A percentile compares a stretch with the other conserved stretches of the same genome.
These are phyloP conservation scores for Teleogryllus oceanicus DNA, from an alignment of 2,888 invertebrate species.

Conservation along the genomic window DNA sequence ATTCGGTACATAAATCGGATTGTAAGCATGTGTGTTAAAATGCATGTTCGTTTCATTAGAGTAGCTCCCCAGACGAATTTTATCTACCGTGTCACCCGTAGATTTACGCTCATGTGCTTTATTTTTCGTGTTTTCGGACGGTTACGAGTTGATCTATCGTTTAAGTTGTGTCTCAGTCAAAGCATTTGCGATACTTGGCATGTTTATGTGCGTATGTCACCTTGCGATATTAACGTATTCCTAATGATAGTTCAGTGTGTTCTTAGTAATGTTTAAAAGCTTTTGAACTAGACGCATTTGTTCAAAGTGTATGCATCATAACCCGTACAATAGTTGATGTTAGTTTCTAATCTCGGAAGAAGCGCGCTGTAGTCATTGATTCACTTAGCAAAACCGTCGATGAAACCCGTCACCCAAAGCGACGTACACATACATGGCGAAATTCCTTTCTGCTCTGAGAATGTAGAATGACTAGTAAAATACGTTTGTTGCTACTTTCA, in stretches of 20 bases:
- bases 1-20: not conserved
- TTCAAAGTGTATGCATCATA: not conserved
- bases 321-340: not conserved
- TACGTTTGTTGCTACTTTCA: too few relatives aligned
- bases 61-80: not conserved
- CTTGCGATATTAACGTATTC: not conserved
- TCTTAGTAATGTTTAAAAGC: not conserved
- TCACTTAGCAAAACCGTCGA: not conserved
- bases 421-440: not conserved
- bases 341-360: not conserved
- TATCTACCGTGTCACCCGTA: not conserved
- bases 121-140: not conserved
- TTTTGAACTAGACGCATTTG: not conserved
- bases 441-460: not conserved
- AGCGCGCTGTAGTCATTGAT: constrained; percentile 18
- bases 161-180: not conserved
- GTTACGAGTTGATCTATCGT: not conserved
- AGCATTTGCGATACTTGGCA: not conserved
- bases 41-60: not conserved
- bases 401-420: not conserved
- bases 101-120: not conserved
- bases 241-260: not conserved
- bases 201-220: not conserved
- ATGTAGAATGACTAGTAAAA: too few relatives aligned
- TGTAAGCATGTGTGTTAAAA: not conserved